Percentiles rank a stretch among this genome's conserved stretches.
phyloP scores from a whole-genome alignment of 1,140 invertebrate genomes.

The Aradophagus sp. region DNA sequence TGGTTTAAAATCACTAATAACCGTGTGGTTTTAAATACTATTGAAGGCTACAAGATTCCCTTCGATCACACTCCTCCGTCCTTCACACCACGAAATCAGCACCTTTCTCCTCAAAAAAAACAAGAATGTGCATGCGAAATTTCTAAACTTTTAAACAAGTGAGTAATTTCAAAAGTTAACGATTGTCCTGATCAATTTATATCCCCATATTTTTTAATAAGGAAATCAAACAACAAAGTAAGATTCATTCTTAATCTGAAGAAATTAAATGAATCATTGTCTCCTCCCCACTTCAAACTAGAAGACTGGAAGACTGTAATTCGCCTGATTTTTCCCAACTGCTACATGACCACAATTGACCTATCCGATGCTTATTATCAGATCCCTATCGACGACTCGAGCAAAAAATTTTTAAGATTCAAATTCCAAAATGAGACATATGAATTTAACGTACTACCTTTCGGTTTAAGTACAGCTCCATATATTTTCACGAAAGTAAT shows the following conservation, averaged over 20 bases:
- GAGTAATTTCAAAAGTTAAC: not conserved
- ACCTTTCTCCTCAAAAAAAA: too few species aligned
- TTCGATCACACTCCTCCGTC: not conserved
- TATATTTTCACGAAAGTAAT: constrained; percentile 16
- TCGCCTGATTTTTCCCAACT: constrained; percentile 23
- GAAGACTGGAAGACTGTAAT: constrained; percentile 46
- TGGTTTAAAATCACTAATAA: not conserved
- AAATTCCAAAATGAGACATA: constrained; percentile 17
- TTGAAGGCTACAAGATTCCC: not conserved
- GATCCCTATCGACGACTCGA: constrained; percentile 35
- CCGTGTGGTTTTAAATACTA: not conserved
- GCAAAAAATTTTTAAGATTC: constrained; percentile 54
- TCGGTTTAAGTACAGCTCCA: constrained; percentile 17
- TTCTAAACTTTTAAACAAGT: too few species aligned
- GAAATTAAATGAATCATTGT: constrained; percentile 46
- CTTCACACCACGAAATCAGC: too few species aligned
- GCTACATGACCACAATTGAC: constrained; percentile 40
- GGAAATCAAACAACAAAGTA: constrained; percentile 8
- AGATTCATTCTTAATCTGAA: constrained; percentile 53
- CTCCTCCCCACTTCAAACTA: constrained; percentile 50
- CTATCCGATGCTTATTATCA: constrained; percentile 41
- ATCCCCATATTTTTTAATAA: constrained; percentile 39
- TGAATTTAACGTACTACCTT: constrained; percentile 38
- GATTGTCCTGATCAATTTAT: constrained; percentile 27
- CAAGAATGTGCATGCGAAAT: too few species aligned